Evolutionary conservation across 2,888 invertebrate species (phyloP), one percentile per base, ranked within the genome.

Genomic region (Fragum whitleyi): DNA sequence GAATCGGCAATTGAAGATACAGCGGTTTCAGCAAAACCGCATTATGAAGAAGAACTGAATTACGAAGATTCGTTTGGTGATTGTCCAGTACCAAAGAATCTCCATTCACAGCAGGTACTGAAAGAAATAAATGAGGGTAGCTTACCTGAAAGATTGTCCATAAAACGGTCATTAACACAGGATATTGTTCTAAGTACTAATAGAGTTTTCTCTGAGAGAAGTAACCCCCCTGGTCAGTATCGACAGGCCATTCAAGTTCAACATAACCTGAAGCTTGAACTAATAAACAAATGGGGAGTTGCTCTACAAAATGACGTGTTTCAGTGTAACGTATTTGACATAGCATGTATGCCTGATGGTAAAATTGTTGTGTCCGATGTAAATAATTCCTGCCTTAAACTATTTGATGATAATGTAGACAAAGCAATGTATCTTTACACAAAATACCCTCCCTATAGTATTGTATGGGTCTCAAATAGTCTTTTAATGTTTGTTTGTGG

Each of bases 261-360:
- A 42, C 21, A 42, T n/a, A 39, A 26, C 2, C 42, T 65, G 14
- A 65, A 42, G 42, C 26, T 65, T 23, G 42, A 42, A 3, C 11
- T 23, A n/a, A 59, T 42, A 39, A 36, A 32, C 2, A 65, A 79
- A 26, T 47, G 71, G 21, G 26, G 28, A 9, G 55, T 75, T 6
- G 51, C 61, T 7, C 47, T 75, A 19, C 75, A 62, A 7, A 57
- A 71, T 16, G 79, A 79, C 23, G 36, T n/a, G 14, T n/a, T 19
- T 6, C 36, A 57, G 16, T 79, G 79, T 57, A 32, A 72, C 11
- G 61, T 79, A 2, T 72, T 72, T 51, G 67, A 71, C 14, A 72
- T 79, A 7, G 42, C 79, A 0, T 79, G 79, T 23, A 72, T 79
- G 79, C 79, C 75, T 23, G 79, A 79, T 36, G 79, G 79, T 1